These are phyloP conservation scores for Lathronympha strigana DNA, from an alignment of 2,888 invertebrate species.

Conservation along the genomic window DNA sequence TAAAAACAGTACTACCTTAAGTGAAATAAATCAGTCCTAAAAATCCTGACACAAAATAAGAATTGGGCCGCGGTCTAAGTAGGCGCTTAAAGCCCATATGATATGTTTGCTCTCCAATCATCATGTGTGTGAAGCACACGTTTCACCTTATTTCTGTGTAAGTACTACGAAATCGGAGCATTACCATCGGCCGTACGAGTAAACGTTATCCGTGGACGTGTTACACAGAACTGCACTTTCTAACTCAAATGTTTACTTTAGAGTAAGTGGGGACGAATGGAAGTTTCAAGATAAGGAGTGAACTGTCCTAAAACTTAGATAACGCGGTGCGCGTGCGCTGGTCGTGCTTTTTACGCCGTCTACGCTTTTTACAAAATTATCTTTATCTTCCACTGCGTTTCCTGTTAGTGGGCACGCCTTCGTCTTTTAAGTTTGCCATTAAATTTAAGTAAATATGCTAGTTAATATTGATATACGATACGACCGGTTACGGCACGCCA, in stretches of 20 bases:
- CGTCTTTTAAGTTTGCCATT: slow-evolving; percentile 47
- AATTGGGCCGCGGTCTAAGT: slow-evolving; percentile 7
- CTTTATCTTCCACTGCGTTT: slow-evolving; percentile 65
- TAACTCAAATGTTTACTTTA: slow-evolving; percentile 79
- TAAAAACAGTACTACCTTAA: no score
- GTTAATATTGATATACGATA: slow-evolving; percentile 37
- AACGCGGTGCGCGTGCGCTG: slow-evolving; percentile 63
- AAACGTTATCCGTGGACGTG: slow-evolving; percentile 72
- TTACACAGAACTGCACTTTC: slow-evolving; percentile 83
- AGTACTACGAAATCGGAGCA: slow-evolving; percentile 71
- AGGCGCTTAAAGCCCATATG: slow-evolving; percentile 24
- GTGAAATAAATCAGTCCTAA: neutral
- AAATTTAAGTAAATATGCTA: slow-evolving; percentile 38
- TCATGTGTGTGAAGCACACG: slow-evolving; percentile 49
- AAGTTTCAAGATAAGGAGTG: slow-evolving; percentile 74
- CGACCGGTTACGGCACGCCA: slow-evolving; percentile 11
- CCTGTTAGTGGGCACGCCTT: slow-evolving; percentile 62
- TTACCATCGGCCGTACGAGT: slow-evolving; percentile 68
- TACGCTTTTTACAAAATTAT: slow-evolving; percentile 72
- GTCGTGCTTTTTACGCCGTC: slow-evolving; percentile 54
- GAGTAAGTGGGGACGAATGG: slow-evolving; percentile 70
- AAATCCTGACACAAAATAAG: neutral
- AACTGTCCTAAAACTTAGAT: slow-evolving; percentile 74
- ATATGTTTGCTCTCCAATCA: slow-evolving; percentile 62
- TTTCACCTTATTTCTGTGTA: slow-evolving; percentile 56